A percentile compares a stretch with the other conserved stretches of the same genome.
Evolutionary conservation across 1,140 invertebrate genomes (phyloP).

Genomic region (Apolygus lucorum): DNA sequence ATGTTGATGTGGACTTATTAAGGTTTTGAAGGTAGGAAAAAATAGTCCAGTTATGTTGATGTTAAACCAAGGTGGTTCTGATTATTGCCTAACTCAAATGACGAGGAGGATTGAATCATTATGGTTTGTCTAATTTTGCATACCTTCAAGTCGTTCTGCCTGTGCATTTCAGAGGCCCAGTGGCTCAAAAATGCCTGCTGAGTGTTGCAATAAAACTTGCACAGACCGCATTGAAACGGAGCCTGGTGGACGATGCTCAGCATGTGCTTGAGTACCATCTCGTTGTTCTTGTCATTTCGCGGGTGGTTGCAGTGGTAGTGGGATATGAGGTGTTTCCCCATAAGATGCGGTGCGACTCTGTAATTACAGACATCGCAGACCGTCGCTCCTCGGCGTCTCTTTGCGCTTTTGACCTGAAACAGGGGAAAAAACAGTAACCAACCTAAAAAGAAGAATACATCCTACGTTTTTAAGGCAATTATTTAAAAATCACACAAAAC

Average conservation of each 20-base stretch:
- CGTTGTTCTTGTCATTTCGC: conserved; percentile 42
- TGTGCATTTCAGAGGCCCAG: conserved; percentile 58
- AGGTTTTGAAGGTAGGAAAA: too few relatives aligned
- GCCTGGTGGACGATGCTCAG: conserved; percentile 63
- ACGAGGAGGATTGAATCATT: too few relatives aligned
- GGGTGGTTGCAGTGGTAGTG: conserved; percentile 65
- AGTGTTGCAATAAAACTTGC: conserved; percentile 75
- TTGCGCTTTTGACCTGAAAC: neutral
- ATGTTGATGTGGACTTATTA: too few relatives aligned
- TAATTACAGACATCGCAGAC: conserved; percentile 58
- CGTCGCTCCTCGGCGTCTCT: conserved; percentile 15
- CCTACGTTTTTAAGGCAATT: too few relatives aligned
- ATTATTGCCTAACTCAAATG: too few relatives aligned
- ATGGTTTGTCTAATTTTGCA: too few relatives aligned
- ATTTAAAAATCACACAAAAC: too few relatives aligned
- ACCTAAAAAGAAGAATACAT: neutral
- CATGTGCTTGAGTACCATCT: conserved; percentile 65
- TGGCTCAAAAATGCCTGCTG: conserved; percentile 61
- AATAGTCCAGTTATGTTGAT: too few relatives aligned
- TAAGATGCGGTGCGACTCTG: conserved; percentile 53
- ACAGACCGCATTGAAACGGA: conserved; percentile 73
- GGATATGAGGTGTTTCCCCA: conserved; percentile 75
- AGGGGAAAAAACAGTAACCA: neutral
- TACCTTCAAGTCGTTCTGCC: conserved; percentile 42
- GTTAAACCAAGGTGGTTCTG: too few relatives aligned